These are phyloP conservation scores for Nyleta sp. DNA, from an alignment of 2,888 invertebrate species.

Conservation along the genomic window DNA sequence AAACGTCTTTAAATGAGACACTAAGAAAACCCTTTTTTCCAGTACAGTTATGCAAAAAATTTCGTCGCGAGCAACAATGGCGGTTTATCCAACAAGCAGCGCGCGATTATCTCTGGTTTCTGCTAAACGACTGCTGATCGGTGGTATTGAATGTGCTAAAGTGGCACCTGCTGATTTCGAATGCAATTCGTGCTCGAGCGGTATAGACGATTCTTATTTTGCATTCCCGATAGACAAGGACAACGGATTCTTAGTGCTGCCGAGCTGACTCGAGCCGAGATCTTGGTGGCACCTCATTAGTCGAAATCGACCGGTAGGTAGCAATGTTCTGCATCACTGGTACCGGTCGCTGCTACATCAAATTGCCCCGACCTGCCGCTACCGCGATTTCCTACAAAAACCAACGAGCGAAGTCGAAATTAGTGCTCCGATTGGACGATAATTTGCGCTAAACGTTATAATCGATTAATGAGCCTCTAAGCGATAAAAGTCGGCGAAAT, in stretches of 20 bases:
- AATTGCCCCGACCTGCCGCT: slow-evolving; percentile 28
- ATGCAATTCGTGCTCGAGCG: slow-evolving; percentile 55
- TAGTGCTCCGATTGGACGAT: too few relatives aligned
- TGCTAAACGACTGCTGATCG: slow-evolving; percentile 40
- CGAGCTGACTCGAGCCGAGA: slow-evolving; percentile 53
- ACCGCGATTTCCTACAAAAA: slow-evolving; percentile 30
- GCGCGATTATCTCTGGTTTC: slow-evolving; percentile 37
- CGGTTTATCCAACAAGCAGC: slow-evolving; percentile 32
- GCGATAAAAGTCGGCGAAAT: too few relatives aligned
- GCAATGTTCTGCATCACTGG: slow-evolving; percentile 70
- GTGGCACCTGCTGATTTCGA: slow-evolving; percentile 58
- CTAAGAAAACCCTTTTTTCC: too few relatives aligned
- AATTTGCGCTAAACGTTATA: too few relatives aligned
- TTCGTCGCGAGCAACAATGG: slow-evolving; percentile 12
- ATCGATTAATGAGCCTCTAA: too few relatives aligned
- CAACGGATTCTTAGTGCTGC: slow-evolving; percentile 39
- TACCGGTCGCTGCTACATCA: slow-evolving; percentile 40
- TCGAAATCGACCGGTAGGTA: slow-evolving; percentile 63
- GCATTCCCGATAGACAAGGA: slow-evolving; percentile 54
- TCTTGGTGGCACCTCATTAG: slow-evolving; percentile 70
- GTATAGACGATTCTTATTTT: slow-evolving; percentile 51
- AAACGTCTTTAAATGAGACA: too few relatives aligned
- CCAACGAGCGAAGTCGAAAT: slow-evolving; percentile 25
- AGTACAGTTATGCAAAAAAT: too few relatives aligned
- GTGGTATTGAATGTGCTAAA: slow-evolving; percentile 32